Evolutionary conservation across 2,888 invertebrate species (phyloP).

Genomic region (Phortica magna): DNA sequence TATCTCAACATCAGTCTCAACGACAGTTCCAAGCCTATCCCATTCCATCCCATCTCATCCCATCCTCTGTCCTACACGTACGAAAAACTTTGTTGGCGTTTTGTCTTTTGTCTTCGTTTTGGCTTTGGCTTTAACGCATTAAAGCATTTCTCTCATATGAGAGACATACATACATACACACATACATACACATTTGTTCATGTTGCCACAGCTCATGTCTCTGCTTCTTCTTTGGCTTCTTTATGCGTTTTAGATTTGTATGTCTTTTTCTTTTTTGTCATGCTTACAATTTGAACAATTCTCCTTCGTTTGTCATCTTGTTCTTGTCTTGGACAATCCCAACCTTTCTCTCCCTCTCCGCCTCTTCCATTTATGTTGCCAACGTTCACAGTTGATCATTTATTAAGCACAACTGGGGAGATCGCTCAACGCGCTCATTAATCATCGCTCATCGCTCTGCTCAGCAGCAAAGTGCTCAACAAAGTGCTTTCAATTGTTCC

Average conservation of each 20-base stretch:
- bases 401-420: constrained; percentile 25
- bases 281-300: background rate
- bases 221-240: background rate
- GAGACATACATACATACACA: too few relatives aligned
- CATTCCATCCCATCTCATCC: background rate
- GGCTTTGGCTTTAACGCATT: too few relatives aligned
- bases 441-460: constrained; percentile 22
- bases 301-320: constrained; percentile 3
- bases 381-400: constrained; percentile 9
- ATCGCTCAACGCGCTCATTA: constrained; percentile 27
- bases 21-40: background rate
- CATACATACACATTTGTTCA: too few relatives aligned
- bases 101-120: too few relatives aligned
- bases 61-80: background rate
- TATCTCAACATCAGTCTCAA: background rate
- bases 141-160: too few relatives aligned
- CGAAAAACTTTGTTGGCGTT: too few relatives aligned
- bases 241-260: background rate
- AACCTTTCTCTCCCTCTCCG: background rate
- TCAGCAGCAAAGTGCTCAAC: too few relatives aligned
- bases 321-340: background rate
- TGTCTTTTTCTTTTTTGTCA: background rate
- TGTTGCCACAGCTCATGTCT: too few relatives aligned
- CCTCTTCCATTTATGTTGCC: too few relatives aligned
- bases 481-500: background rate